Base-by-base conservation (phyloP, 2,113 vertebrate species). In the Kryptolebias marmoratus region DNA sequence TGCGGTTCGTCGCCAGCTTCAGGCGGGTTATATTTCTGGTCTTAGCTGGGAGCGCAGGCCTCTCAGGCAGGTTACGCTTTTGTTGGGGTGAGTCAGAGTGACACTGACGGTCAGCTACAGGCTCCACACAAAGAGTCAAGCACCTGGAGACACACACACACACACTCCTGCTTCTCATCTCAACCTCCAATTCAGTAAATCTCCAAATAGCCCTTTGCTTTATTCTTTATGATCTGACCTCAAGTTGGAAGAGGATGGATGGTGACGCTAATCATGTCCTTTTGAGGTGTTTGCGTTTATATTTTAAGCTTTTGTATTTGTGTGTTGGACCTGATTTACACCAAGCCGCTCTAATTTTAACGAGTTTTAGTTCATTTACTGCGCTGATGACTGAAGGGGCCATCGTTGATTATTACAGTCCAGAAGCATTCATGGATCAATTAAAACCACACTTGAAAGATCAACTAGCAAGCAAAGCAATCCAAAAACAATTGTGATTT, bases 21-120 rank as follows among this genome's bases (percentile, higher is more conserved):
- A 49, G 48, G 47, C 9, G 64, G 50, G 60, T 49, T 28, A 55
- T 55, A 64, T 79, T 80, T 85, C 44, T 15, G 16, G 50, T 64
- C 42, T 48, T 31, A 49, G 68, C 70, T 50, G 15, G 14, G 75
- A 73, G 77, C 73, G 18, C 4, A 2, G 53, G 42, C 6, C 1
- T 68, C 18, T 44, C 44, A 28, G 61, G 67, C 63, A 59, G 78
- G 64, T 32, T 73, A 59, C 66, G 48, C 13, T 36, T 81, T 73
- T 63, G 52, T 54, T 1, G 11, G 64, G 57, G 59, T 79, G 79
- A 80, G 75, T 81, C 73, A 79, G 75, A 81, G 67, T 60, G 55
- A 63, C 42, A 48, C 32, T 73, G 64, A 68, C 73, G 76, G 45
- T 64, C 67, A 57, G 61, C 73, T 74, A 58, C 49, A 75, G 58